Percentiles rank a stretch among this genome's conserved stretches.
Conservation (phyloP, 2,888 invertebrate genomes). For the Steinernema carpocapsae region DNA sequence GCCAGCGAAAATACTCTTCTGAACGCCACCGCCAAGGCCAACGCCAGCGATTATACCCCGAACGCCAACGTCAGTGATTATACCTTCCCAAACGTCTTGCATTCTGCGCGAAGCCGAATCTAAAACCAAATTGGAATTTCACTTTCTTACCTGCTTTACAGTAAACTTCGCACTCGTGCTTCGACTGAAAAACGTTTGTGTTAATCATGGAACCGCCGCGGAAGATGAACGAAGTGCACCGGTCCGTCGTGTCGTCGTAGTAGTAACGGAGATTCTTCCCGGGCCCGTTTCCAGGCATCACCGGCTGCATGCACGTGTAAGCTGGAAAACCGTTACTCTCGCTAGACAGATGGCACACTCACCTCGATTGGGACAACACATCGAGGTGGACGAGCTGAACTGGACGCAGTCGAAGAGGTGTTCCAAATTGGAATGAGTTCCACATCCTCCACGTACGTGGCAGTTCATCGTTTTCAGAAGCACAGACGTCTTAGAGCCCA, state of each 20-base stretch:
- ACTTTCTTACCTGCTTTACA: conserved; percentile 32
- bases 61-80: too few species aligned
- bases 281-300: conserved; percentile 45
- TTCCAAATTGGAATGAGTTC: conserved; percentile 27
- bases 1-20: too few species aligned
- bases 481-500: conserved; percentile 37
- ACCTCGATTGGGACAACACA: conserved; percentile 42
- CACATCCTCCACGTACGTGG: conserved; percentile 40
- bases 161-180: conserved; percentile 41
- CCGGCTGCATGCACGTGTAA: conserved; percentile 42
- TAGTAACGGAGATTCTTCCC: conserved; percentile 39
- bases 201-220: conserved; percentile 43
- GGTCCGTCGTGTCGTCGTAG: conserved; percentile 38
- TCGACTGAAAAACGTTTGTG: conserved; percentile 42
- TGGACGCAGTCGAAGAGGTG: conserved; percentile 43
- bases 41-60: too few species aligned
- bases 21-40: too few species aligned
- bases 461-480: conserved; percentile 38
- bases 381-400: conserved; percentile 24
- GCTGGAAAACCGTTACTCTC: too few species aligned
- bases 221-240: conserved; percentile 41
- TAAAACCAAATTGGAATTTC: too few species aligned
- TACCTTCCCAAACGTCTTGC: too few species aligned
- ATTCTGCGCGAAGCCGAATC: too few species aligned
- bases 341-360: too few species aligned